Evolutionary conservation across 2,113 vertebrate species (phyloP), one percentile per base, ranked within the genome.

Genomic region (Cariama cristata): DNA sequence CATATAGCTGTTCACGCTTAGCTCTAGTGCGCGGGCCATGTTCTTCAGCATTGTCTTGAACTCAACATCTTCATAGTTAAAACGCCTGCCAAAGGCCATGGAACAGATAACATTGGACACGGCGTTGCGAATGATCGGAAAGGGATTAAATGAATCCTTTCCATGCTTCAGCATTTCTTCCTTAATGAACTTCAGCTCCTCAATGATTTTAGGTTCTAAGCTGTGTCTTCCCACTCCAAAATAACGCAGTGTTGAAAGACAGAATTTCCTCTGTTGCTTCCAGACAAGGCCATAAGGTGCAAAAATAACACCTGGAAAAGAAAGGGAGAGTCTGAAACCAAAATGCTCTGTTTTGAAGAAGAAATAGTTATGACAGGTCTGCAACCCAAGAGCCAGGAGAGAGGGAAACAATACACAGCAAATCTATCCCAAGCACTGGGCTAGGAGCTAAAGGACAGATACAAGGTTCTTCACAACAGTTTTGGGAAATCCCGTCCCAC

Each of bases 31-130:
- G 0, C 98, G 98, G 5, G 98, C 98, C 99, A 99, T 99, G 93
- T 99, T 98, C 74, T 89, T 95, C 88, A 99, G 98, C 98, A 99
- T 96, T 8, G 85, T 97, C 79, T 98, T 97, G 94, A 99, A 99
- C 94, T 99, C 98, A 3, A 62, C 62, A 23, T 99, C 99, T 18
- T 98, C 98, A 0, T 99, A 99, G 67, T 99, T 97, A 75, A 99
- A 99, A 45, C 99, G 99, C 68, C 95, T 99, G 28, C 99, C 99
- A 33, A 99, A 98, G 93, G 99, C 98, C 97, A 99, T 95, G 12
- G 99, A 99, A 75, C 99, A 99, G 90, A 99, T 99, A 58, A 99
- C 97, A 9, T 99, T 99, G 45, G 99, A 99, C 74, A 99, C 99
- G 0, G 99, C 98, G 0, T 98, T 99, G 93, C 98, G 98, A 88